phyloP scores from a whole-genome alignment of 2,797 vertebrate genomes.

The Sebastes matsubarae region DNA sequence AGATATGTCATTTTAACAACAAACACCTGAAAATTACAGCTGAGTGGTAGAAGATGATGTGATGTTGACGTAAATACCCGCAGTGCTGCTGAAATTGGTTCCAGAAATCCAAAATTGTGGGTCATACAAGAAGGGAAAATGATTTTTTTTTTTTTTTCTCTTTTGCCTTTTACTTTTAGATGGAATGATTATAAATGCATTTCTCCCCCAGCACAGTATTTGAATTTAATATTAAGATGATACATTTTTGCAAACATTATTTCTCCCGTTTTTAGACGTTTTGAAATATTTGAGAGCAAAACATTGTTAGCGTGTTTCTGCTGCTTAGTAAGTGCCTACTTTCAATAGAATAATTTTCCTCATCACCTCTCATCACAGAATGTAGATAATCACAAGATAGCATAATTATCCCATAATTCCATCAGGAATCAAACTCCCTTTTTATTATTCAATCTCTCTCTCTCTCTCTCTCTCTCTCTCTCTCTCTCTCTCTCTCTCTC shows the following conservation, averaged over 20 bases:
- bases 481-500: slow-evolving; percentile 85
- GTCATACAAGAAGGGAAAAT: slow-evolving; percentile 35
- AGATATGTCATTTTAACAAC: slow-evolving; percentile 80
- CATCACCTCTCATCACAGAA: slow-evolving; percentile 91
- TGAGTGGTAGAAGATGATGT: slow-evolving; percentile 51
- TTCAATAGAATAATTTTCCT: slow-evolving; percentile 86
- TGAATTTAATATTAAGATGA: slow-evolving; percentile 46
- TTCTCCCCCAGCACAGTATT: slow-evolving; percentile 19
- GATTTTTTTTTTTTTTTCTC: slow-evolving; percentile 12
- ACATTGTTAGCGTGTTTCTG: slow-evolving; percentile 81
- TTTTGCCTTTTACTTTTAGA: slow-evolving; percentile 32
- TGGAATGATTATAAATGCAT: slow-evolving; percentile 39
- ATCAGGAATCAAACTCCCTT: slow-evolving; percentile 95
- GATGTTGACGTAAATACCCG: slow-evolving; percentile 61
- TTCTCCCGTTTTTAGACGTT: slow-evolving; percentile 60
- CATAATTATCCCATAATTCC: slow-evolving; percentile 99
- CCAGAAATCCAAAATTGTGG: slow-evolving; percentile 26
- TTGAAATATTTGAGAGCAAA: slow-evolving; percentile 75
- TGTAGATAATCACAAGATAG: slow-evolving; percentile 96
- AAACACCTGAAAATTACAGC: slow-evolving; percentile 81
- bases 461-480: slow-evolving; percentile 54
- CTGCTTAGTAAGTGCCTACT: slow-evolving; percentile 84
- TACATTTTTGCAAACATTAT: slow-evolving; percentile 61
- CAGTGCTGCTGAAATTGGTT: slow-evolving; percentile 49
- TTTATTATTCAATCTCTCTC: slow-evolving; percentile 95